Conservation (phyloP, 1,140 invertebrate species). For the Oryzaephilus surinamensis region DNA sequence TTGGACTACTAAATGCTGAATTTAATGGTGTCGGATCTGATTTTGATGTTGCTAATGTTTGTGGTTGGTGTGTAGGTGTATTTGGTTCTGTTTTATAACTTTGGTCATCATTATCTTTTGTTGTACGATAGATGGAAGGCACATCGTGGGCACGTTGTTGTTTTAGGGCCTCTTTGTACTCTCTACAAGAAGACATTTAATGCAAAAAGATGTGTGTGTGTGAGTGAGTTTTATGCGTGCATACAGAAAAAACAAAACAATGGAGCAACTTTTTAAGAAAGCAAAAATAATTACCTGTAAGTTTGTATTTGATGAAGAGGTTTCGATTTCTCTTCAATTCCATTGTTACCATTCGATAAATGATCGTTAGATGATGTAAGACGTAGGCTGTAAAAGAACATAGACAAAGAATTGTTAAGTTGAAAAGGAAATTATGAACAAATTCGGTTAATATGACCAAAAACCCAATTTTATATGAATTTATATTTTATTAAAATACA, state of each 20-base stretch:
- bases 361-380: too few relatives aligned
- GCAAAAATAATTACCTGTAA: constrained; percentile 53
- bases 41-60: constrained; percentile 31
- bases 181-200: constrained; percentile 42
- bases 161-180: constrained; percentile 79
- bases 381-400: too few relatives aligned
- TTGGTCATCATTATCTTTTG: constrained; percentile 36
- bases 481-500: too few relatives aligned
- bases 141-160: constrained; percentile 69
- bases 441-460: too few relatives aligned
- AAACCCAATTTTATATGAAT: too few relatives aligned
- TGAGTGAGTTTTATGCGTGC: not conserved
- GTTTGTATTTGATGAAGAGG: constrained; percentile 67
- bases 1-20: constrained; percentile 29
- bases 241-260: constrained; percentile 4
- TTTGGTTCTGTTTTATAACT: constrained; percentile 36
- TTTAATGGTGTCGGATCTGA: constrained; percentile 35
- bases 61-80: constrained; percentile 32
- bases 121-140: constrained; percentile 55
- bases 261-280: not conserved
- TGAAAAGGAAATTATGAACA: too few relatives aligned
- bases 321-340: constrained; percentile 54
- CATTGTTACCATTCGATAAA: constrained; percentile 31
- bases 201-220: not conserved
- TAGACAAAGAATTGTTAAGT: too few relatives aligned